Base-by-base conservation (phyloP, 2,797 vertebrate genomes). In the Micrastur ruficollis region DNA sequence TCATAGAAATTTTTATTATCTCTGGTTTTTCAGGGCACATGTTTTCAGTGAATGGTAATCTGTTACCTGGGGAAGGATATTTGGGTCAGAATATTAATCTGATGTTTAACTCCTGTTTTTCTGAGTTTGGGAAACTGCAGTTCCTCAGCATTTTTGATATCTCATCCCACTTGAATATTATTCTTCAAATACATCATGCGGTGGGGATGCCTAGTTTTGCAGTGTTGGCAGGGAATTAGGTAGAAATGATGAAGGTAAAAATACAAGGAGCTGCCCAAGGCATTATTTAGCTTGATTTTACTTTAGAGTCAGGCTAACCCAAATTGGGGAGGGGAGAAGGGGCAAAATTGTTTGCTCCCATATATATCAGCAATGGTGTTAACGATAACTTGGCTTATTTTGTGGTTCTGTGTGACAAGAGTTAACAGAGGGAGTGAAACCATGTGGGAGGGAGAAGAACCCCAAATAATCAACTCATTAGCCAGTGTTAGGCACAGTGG, bases 311-410 rank as follows among this genome's bases (percentile, higher is more conserved):
- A 82, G 87, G 34, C 66, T 86, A 22, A 78, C 73, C 20, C 62
- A 27, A 65, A 79, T 0, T 29, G 5, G 8, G 22, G 67, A 63
- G 53, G 15, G 34, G 10, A 46, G 22, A 61, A 94, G 71, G 56
- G 76, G 70, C n/a, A 55, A 84, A 93, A 85, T 90, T 95, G 53
- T 93, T 97, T 6, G 36, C 80, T 92, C 90, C 85, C 50, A 62
- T 29, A 4, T 56, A 34, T 47, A 7, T 96, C 73, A 79, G 46
- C 81, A 56, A 47, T 32, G 55, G 72, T 71, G 73, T 85, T 96
- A 93, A 94, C 97, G 95, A 89, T 65, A 95, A 95, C 34, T 83
- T 95, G 86, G 53, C 44, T 23, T 92, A 81, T 89, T 96, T 94
- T 62, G 55, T 95, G 84, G 49, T 74, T 96, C 78, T 73, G 92